Percentiles rank a stretch among this genome's conserved stretches.
Evolutionary conservation across 2,888 invertebrate species (phyloP).

Genomic region (Luperina nickerlii): DNA sequence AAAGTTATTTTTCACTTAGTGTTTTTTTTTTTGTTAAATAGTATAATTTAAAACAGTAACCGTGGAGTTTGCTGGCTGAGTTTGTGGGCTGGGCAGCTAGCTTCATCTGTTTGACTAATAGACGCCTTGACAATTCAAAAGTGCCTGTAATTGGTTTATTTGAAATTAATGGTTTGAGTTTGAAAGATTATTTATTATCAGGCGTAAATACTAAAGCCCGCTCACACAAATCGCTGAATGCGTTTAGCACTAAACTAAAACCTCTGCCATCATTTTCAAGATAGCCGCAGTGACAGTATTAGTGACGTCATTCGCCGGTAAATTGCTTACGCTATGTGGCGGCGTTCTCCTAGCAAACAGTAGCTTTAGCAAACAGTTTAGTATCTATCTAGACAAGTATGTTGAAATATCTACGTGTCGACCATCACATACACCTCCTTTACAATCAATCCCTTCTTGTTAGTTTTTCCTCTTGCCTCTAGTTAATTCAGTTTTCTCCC

Average conservation of each 20-base stretch:
- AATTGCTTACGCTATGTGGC: not conserved
- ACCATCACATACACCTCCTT: not conserved
- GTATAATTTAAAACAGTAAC: no score
- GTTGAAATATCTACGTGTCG: not conserved
- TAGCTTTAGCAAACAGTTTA: not conserved
- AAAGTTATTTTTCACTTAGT: no score
- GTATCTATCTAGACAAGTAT: not conserved
- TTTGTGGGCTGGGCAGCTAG: no score
- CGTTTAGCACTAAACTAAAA: not conserved
- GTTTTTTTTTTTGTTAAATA: no score
- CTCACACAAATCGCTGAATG: not conserved
- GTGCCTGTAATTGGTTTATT: no score
- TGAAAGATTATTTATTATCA: no score
- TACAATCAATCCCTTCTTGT: slow-evolving; percentile 8
- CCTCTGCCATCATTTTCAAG: not conserved
- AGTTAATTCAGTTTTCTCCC: slow-evolving; percentile 28
- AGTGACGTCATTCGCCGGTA: not conserved
- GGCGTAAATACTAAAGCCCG: not conserved
- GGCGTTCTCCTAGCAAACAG: not conserved
- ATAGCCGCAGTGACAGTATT: not conserved
- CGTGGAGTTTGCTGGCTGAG: no score
- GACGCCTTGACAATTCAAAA: no score
- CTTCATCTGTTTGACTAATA: no score
- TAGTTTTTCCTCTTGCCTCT: slow-evolving; percentile 41
- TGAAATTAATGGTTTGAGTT: no score